Percentiles rank a stretch among this genome's conserved stretches.
These are phyloP conservation scores for Coenonympha arcania DNA, from an alignment of 2,888 invertebrate species.

Conservation along the genomic window DNA sequence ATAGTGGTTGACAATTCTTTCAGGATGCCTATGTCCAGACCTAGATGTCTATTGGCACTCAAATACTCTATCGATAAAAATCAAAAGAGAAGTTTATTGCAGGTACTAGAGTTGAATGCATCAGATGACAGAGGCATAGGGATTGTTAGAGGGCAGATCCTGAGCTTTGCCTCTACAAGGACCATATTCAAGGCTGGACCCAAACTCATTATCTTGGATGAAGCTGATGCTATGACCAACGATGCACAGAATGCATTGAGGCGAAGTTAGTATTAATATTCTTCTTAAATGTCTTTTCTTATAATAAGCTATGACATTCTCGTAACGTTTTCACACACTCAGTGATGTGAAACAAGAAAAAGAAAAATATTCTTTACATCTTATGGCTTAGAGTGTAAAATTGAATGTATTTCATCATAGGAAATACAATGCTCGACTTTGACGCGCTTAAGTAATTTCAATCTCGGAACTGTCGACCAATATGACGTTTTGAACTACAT, in stretches of 20 bases:
- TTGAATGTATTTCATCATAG: no score
- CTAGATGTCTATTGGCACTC: no score
- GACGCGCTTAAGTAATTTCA: no score
- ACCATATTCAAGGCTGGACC: constrained; percentile 95
- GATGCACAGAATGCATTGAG: constrained; percentile 99
- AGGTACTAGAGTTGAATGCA: constrained; percentile 95
- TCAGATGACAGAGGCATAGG: constrained; percentile 98
- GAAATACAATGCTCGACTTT: no score
- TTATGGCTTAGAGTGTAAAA: no score
- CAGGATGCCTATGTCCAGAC: no score
- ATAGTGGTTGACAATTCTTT: no score
- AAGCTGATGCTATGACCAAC: constrained; percentile 99
- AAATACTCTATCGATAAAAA: no score
- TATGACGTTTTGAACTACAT: no score
- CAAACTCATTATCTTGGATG: constrained; percentile 97
- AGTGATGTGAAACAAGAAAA: no score
- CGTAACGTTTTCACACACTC: background rate
- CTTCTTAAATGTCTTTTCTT: background rate
- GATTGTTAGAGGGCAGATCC: constrained; percentile 93
- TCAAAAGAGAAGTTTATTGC: constrained; percentile 22
- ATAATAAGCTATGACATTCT: background rate
- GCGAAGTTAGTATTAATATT: constrained; percentile 78
- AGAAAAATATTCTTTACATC: no score
- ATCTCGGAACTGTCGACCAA: no score
- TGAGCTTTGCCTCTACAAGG: constrained; percentile 97